phyloP scores from a whole-genome alignment of 1,140 invertebrate genomes.

The Zaprionus gabonicus region DNA sequence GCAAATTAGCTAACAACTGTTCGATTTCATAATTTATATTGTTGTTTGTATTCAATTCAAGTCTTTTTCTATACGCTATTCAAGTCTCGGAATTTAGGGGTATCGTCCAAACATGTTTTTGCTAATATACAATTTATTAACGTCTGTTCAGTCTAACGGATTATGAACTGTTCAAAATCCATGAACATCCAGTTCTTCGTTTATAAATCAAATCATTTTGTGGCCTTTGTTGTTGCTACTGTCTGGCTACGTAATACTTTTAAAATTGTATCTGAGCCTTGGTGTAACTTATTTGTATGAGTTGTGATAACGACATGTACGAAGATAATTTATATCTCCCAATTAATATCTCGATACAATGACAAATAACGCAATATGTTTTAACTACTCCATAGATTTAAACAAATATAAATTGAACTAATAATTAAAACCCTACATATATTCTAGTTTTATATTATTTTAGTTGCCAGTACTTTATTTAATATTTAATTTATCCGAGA shows the following conservation, averaged over 20 bases:
- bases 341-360: too few species aligned
- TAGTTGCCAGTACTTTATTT: too few species aligned
- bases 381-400: too few species aligned
- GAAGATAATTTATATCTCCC: too few species aligned
- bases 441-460: too few species aligned
- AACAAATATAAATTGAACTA: too few species aligned
- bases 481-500: too few species aligned
- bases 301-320: too few species aligned
- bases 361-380: too few species aligned
- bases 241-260: background rate
- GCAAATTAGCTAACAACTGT: constrained; percentile 64
- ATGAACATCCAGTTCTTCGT: constrained; percentile 1
- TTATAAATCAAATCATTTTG: constrained; percentile 21
- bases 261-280: background rate
- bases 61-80: constrained; percentile 37
- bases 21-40: constrained; percentile 68
- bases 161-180: constrained; percentile 20
- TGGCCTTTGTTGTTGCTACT: constrained; percentile 28
- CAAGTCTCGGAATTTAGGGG: constrained; percentile 32
- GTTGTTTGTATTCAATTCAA: constrained; percentile 59
- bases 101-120: constrained; percentile 38
- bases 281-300: too few species aligned
- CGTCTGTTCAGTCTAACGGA: constrained; percentile 25
- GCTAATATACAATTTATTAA: constrained; percentile 29
- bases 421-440: too few species aligned